Evolutionary conservation across 2,888 invertebrate species (phyloP).

Genomic region (Teinopalpus imperialis): DNA sequence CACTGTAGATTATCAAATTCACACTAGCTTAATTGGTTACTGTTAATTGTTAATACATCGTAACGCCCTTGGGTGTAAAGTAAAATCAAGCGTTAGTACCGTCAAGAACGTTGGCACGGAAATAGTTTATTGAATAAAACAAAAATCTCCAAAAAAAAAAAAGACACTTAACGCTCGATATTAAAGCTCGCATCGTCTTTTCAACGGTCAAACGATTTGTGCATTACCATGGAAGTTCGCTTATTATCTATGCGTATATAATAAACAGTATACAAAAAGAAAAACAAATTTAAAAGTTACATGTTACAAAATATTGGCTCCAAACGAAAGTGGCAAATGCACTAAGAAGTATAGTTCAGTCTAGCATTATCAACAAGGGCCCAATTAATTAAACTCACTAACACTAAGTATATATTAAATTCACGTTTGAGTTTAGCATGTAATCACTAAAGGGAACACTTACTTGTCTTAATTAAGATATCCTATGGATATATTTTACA

Average conservation of each 20-base stretch:
- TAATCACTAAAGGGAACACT: constrained; percentile 70
- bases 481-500: constrained; percentile 65
- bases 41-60: constrained; percentile 38
- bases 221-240: constrained; percentile 69
- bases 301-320: constrained; percentile 46
- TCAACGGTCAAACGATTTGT: constrained; percentile 57
- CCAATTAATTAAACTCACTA: constrained; percentile 47
- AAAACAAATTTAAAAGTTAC: constrained; percentile 30
- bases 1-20: constrained; percentile 66
- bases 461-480: constrained; percentile 53
- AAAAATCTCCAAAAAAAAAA: constrained; percentile 60
- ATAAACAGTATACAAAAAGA: constrained; percentile 49
- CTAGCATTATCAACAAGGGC: constrained; percentile 55
- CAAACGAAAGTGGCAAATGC: constrained; percentile 36
- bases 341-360: constrained; percentile 49
- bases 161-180: constrained; percentile 37
- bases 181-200: constrained; percentile 52
- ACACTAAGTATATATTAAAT: constrained; percentile 63
- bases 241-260: constrained; percentile 53
- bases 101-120: constrained; percentile 50
- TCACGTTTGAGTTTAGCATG: constrained; percentile 73
- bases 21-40: constrained; percentile 61
- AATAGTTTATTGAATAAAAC: constrained; percentile 41
- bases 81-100: constrained; percentile 40
- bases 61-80: constrained; percentile 49